phyloP scores from a whole-genome alignment of 2,113 vertebrate species.

The Ageneiosus marmoratus region DNA sequence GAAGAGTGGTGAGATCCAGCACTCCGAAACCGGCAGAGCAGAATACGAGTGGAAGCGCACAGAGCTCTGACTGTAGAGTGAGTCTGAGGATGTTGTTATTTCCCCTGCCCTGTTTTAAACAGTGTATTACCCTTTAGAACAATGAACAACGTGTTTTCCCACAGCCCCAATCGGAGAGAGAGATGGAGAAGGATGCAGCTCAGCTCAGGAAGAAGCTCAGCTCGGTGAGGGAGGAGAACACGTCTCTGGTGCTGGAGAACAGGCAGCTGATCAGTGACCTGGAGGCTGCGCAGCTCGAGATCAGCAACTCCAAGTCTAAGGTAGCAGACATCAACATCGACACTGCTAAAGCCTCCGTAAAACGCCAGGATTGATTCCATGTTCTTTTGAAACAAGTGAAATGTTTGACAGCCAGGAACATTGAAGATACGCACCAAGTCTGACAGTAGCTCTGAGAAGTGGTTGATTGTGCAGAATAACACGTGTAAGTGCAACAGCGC shows the following conservation, averaged over 20 bases:
- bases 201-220: conserved; percentile 72
- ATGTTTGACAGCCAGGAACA: not conserved
- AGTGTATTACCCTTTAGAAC: not conserved
- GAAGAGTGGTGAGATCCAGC: conserved; percentile 53
- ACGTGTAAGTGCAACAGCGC: not conserved
- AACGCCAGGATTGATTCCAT: not conserved
- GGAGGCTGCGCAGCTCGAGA: conserved; percentile 77
- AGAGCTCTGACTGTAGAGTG: conserved; percentile 45
- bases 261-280: conserved; percentile 75
- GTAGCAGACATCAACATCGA: conserved; percentile 58
- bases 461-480: not conserved
- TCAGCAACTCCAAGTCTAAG: conserved; percentile 74
- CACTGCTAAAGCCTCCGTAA: too few relatives aligned
- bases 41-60: conserved; percentile 7
- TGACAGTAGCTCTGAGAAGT: not conserved
- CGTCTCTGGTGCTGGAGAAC: conserved; percentile 78
- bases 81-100: conserved; percentile 11
- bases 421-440: too few relatives aligned
- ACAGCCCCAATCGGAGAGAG: conserved; percentile 22
- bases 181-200: conserved; percentile 71
- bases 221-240: conserved; percentile 80
- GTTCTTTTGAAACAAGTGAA: not conserved
- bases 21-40: conserved; percentile 53
- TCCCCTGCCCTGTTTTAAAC: not conserved
- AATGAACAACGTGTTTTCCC: not conserved